phyloP scores from a whole-genome alignment of 2,113 vertebrate genomes.

The Meles meles region DNA sequence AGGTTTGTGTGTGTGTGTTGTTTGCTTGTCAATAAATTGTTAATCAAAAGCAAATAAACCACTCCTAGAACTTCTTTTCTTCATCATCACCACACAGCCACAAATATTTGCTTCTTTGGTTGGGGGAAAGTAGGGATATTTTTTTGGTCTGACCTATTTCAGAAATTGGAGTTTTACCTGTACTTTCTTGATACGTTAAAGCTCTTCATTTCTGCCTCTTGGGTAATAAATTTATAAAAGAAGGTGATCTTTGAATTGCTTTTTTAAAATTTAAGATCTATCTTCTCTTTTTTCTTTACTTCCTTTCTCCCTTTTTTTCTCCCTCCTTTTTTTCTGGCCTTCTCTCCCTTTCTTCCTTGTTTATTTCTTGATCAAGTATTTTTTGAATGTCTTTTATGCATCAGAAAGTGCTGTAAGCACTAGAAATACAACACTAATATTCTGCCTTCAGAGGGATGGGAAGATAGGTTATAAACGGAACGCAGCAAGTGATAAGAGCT shows the following conservation, averaged over 20 bases:
- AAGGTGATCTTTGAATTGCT: background rate
- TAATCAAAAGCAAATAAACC: background rate
- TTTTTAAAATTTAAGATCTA: background rate
- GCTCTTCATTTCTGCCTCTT: background rate
- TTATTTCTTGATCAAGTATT: slow-evolving; percentile 17
- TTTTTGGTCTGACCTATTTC: background rate
- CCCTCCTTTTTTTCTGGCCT: background rate
- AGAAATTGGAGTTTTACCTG: background rate
- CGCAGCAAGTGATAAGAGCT: background rate
- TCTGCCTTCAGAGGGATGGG: background rate
- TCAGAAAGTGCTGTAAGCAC: background rate
- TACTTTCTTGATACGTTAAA: background rate
- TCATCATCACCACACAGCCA: background rate
- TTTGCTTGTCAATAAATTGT: background rate
- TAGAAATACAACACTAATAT: background rate
- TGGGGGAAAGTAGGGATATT: background rate
- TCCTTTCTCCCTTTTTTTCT: background rate
- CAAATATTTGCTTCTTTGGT: background rate
- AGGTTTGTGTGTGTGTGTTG: background rate
- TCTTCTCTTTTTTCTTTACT: background rate
- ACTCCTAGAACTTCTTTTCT: background rate
- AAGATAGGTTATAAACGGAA: background rate
- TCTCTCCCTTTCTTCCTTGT: background rate
- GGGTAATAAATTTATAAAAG: background rate
- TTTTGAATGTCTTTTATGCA: background rate